phyloP scores from a whole-genome alignment of 2,113 vertebrate genomes.

The Trichechus manatus region DNA sequence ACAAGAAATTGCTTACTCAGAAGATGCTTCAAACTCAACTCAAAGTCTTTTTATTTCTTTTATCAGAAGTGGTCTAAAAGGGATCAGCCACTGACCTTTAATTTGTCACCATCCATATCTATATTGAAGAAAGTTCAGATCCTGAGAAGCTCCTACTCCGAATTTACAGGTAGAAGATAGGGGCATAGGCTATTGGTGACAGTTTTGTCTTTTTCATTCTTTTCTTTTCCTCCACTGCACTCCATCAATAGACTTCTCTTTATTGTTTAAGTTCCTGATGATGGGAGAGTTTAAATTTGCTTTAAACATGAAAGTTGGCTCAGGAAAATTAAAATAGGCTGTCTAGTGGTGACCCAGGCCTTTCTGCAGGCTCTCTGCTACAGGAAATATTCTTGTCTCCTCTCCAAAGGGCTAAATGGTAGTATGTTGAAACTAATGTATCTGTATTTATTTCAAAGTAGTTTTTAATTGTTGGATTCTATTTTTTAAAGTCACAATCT shows the following conservation, averaged over 20 bases:
- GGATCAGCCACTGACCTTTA: background rate
- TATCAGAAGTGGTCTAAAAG: background rate
- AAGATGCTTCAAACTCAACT: background rate
- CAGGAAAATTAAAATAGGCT: background rate
- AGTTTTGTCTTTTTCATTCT: background rate
- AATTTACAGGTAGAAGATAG: background rate
- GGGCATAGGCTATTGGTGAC: background rate
- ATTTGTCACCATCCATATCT: background rate
- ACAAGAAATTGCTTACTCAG: background rate
- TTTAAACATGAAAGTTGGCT: background rate
- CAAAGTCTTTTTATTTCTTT: background rate
- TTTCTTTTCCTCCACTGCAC: background rate
- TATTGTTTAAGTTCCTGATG: background rate
- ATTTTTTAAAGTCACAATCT: conserved; percentile 56
- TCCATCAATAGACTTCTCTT: background rate
- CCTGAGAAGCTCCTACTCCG: background rate
- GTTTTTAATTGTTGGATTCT: background rate
- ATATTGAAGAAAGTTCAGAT: background rate
- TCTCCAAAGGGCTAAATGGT: background rate
- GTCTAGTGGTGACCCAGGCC: background rate
- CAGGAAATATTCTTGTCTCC: background rate
- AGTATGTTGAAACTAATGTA: background rate
- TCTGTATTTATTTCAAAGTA: background rate
- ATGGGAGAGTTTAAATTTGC: background rate
- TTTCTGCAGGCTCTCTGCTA: background rate